Percentiles rank a stretch among this genome's conserved stretches.
Conservation (phyloP, 2,888 invertebrate species). For the Drosophila anomalata region DNA sequence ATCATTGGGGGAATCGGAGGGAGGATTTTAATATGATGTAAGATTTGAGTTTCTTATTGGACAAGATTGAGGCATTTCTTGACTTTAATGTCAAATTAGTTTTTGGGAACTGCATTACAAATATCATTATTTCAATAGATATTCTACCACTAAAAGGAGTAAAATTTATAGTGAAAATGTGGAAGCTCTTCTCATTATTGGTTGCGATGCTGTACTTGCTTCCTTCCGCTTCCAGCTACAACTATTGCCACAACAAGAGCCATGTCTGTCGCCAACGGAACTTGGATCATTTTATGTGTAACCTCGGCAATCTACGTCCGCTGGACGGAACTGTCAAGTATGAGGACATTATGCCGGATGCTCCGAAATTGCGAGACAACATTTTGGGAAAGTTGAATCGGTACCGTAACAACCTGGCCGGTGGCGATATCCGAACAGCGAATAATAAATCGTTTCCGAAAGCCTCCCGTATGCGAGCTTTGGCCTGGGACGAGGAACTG, state of each 20-base stretch:
- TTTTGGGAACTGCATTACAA: slow-evolving; percentile 4
- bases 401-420: slow-evolving; percentile 37
- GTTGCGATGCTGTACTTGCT: slow-evolving; percentile 1
- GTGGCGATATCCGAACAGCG: slow-evolving; percentile 22
- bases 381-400: neutral
- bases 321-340: slow-evolving; percentile 1
- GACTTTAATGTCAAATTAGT: neutral
- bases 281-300: slow-evolving; percentile 51
- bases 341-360: slow-evolving; percentile 49
- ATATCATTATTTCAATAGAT: too few relatives aligned
- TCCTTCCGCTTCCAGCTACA: slow-evolving; percentile 23
- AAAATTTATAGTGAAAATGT: neutral
- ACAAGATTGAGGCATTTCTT: neutral
- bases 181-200: neutral
- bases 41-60: too few relatives aligned
- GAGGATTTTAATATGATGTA: too few relatives aligned
- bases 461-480: slow-evolving; percentile 57
- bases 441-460: slow-evolving; percentile 11
- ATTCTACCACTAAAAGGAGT: neutral
- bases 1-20: neutral
- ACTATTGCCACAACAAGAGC: slow-evolving; percentile 46
- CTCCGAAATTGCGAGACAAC: neutral
- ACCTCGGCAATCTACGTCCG: slow-evolving; percentile 13
- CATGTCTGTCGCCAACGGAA: slow-evolving; percentile 17
- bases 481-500: slow-evolving; percentile 65